phyloP scores from a whole-genome alignment of 2,797 vertebrate species.

The Bufotes viridis region DNA sequence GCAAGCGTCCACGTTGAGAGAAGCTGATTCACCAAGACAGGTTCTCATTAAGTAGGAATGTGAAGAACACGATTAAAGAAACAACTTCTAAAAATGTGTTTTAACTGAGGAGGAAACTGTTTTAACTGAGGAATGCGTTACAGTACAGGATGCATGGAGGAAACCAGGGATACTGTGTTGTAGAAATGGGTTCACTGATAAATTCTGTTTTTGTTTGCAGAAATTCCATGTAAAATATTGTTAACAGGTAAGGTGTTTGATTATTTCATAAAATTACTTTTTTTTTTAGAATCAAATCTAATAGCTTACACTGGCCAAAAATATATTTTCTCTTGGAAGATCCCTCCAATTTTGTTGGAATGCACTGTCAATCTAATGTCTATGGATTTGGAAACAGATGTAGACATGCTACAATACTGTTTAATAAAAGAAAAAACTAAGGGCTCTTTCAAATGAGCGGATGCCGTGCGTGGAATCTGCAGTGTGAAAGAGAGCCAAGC shows the following conservation, averaged over 20 bases:
- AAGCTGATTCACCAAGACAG: not conserved
- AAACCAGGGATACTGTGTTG: not conserved
- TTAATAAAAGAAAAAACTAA: too few species aligned
- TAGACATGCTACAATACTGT: not conserved
- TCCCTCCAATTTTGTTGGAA: too few species aligned
- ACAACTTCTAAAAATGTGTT: not conserved
- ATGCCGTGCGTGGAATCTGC: too few species aligned
- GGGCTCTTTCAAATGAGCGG: too few species aligned
- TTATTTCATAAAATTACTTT: not conserved
- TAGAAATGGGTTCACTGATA: not conserved
- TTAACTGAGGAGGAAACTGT: not conserved
- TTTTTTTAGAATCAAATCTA: too few species aligned
- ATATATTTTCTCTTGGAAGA: not conserved
- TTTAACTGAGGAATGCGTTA: not conserved
- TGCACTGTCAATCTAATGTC: too few species aligned
- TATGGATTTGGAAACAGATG: not conserved
- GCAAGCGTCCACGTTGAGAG: not conserved
- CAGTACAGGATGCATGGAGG: not conserved
- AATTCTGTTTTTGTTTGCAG: not conserved
- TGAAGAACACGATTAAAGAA: not conserved
- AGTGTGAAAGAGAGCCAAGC: too few species aligned
- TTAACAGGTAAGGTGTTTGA: too few species aligned
- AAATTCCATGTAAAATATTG: not conserved
- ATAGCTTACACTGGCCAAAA: not conserved
- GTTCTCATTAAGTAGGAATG: not conserved